phyloP scores from a whole-genome alignment of 2,113 vertebrate genomes.

The Nicator chloris region DNA sequence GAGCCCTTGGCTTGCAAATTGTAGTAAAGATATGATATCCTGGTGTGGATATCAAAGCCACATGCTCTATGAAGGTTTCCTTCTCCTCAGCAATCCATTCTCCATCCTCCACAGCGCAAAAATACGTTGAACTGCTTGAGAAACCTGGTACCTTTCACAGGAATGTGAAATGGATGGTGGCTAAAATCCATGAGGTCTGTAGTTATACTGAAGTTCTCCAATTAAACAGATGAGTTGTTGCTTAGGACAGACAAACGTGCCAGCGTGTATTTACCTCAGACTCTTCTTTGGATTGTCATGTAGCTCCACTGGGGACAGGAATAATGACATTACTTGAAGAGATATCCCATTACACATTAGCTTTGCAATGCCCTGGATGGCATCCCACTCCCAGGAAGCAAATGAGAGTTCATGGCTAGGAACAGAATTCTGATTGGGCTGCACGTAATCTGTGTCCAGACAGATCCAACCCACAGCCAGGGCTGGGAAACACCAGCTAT shows the following conservation, averaged over 20 bases:
- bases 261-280: neutral
- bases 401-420: neutral
- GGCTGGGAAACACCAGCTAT: neutral
- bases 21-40: neutral
- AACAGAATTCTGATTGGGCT: neutral
- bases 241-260: neutral
- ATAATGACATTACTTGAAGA: neutral
- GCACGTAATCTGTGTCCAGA: neutral
- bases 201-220: neutral
- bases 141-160: neutral
- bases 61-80: rapidly evolving
- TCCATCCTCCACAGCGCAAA: neutral
- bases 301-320: neutral
- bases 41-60: neutral
- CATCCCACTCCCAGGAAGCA: neutral
- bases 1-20: neutral
- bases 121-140: neutral
- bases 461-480: neutral
- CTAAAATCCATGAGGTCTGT: neutral
- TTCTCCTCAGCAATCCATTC: neutral
- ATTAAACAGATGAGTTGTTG: neutral
- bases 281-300: neutral
- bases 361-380: neutral
- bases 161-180: neutral
- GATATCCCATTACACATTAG: neutral